Conservation (phyloP, 2,888 invertebrate genomes). For the Perizoma affinitatum region DNA sequence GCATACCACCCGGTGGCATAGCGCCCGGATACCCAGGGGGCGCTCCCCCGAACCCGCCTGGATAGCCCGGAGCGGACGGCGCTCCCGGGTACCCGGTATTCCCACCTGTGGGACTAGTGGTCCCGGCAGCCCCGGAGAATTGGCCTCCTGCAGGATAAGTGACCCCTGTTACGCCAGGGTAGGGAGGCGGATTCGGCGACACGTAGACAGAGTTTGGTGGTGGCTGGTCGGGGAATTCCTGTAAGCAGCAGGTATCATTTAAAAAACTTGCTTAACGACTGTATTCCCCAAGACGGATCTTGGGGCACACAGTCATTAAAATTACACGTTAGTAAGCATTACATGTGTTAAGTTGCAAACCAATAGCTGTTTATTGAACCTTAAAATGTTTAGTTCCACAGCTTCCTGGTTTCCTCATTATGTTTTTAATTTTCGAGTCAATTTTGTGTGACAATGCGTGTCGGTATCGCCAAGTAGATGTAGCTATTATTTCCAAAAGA, state of each 20-base stretch:
- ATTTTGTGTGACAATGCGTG: too few species aligned
- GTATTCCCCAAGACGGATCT: too few species aligned
- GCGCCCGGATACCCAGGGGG: slow-evolving; percentile 37
- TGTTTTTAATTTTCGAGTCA: too few species aligned
- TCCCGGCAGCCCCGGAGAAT: slow-evolving; percentile 53
- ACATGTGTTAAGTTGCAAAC: too few species aligned
- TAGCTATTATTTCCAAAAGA: too few species aligned
- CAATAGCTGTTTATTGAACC: too few species aligned
- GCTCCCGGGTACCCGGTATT: slow-evolving; percentile 35
- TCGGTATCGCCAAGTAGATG: too few species aligned
- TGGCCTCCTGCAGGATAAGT: slow-evolving; percentile 60
- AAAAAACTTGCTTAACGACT: too few species aligned
- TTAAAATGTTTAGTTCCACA: too few species aligned
- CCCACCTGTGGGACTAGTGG: slow-evolving; percentile 49
- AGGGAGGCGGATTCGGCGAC: slow-evolving; percentile 96
- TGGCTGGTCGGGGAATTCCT: slow-evolving; percentile 87
- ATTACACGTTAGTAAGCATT: too few species aligned
- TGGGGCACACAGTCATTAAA: too few species aligned
- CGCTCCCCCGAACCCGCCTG: slow-evolving; percentile 48
- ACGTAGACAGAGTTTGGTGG: slow-evolving; percentile 94
- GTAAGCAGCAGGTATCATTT: slow-evolving; percentile 23
- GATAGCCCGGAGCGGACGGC: slow-evolving; percentile 50
- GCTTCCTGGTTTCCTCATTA: too few species aligned
- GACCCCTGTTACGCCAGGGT: slow-evolving; percentile 90
- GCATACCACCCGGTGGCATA: slow-evolving; percentile 44